Conservation (phyloP, 2,797 vertebrate genomes). For the Melanotaenia pygmaea region DNA sequence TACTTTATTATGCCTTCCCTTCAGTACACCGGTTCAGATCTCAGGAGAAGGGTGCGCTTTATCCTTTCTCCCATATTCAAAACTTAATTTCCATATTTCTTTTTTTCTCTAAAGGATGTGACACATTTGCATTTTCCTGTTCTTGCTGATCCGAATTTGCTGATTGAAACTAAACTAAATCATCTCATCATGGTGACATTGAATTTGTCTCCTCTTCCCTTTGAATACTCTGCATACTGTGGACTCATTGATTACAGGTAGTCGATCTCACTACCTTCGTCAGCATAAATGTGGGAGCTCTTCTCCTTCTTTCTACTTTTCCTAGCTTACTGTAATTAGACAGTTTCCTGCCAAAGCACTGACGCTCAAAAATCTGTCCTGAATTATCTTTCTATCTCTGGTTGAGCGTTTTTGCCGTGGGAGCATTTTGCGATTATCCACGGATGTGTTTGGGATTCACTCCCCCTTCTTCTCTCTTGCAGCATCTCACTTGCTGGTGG, state of each 20-base stretch:
- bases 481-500: conserved; percentile 55
- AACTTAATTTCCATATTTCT: conserved; percentile 82
- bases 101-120: conserved; percentile 73
- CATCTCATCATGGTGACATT: conserved; percentile 79
- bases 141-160: conserved; percentile 83
- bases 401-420: conserved; percentile 78
- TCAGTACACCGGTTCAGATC: conserved; percentile 77
- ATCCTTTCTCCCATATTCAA: conserved; percentile 77
- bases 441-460: conserved; percentile 70
- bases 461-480: conserved; percentile 40
- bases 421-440: conserved; percentile 79
- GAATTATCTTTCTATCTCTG: conserved; percentile 79
- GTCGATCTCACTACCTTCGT: conserved; percentile 78
- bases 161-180: conserved; percentile 85
- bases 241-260: conserved; percentile 83
- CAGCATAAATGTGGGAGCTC: conserved; percentile 78
- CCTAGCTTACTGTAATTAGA: conserved; percentile 72
- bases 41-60: conserved; percentile 75
- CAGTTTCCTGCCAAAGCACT: conserved; percentile 58
- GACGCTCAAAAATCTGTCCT: conserved; percentile 72
- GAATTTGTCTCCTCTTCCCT: conserved; percentile 74
- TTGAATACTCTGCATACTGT: conserved; percentile 73
- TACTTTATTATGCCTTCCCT: conserved; percentile 81
- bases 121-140: conserved; percentile 81
- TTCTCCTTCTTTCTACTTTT: conserved; percentile 36